Percentiles rank a stretch among this genome's conserved stretches.
These are phyloP conservation scores for Umimayanthus kanabou DNA, from an alignment of 92 coral and sea anemone genomes.

Conservation along the genomic window DNA sequence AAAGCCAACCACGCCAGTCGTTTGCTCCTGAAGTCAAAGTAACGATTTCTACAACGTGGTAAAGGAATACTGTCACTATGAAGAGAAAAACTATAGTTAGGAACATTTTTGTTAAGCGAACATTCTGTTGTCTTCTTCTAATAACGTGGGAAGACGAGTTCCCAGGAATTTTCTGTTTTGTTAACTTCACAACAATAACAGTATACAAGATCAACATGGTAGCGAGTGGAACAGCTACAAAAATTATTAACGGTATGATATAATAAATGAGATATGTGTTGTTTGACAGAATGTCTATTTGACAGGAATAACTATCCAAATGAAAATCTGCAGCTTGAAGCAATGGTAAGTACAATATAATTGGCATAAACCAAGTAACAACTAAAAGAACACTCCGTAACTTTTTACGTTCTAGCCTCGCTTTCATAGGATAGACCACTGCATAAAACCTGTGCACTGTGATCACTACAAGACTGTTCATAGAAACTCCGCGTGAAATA, in stretches of 20 bases:
- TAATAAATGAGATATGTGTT: neutral
- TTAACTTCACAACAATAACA: neutral
- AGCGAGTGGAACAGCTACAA: neutral
- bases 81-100: no score
- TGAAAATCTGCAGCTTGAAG: neutral
- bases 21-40: no score
- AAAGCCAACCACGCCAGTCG: no score
- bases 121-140: no score
- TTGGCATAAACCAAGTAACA: neutral
- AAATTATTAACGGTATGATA: neutral
- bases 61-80: no score
- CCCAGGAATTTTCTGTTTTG: slow-evolving; percentile 13
- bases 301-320: neutral
- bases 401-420: neutral
- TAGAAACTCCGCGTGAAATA: neutral
- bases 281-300: no score
- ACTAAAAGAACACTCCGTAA: neutral
- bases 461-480: neutral
- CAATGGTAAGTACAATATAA: neutral
- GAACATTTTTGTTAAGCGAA: no score
- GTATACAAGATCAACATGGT: neutral
- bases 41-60: no score
- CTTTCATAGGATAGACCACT: neutral
- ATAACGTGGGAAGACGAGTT: neutral
- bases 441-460: slow-evolving; percentile 8